Base-by-base conservation (phyloP, 2,797 vertebrate species). In the Sus cebifrons region DNA sequence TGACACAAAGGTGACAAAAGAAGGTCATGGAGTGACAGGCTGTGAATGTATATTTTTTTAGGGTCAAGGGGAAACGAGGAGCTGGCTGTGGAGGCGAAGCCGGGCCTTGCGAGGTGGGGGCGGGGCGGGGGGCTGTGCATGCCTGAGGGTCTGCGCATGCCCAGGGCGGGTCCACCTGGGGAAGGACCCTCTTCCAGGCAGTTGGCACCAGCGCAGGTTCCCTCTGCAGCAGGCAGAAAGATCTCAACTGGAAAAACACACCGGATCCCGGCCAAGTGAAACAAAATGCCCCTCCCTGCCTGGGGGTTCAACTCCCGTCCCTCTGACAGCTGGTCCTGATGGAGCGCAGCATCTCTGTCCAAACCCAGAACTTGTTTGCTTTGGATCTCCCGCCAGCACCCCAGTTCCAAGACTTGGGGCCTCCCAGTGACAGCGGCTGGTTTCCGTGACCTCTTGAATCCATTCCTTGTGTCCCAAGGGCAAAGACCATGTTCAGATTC, bases 351-450 rank as follows among this genome's bases (percentile, higher is more conserved):
- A 0, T 86, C 65, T 70, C 56, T n/a, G 81, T 94, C 89, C 92
- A 94, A 87, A 75, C 17, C 58, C 8, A 5, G 0, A 9, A 36
- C 21, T 94, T 94, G 13, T 91, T 97, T 88, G 92, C 92, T 87
- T 93, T 85, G 91, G 75, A 83, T 56, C 32, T 44, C 20, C 21
- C 25, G 71, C 56, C 2, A 29, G 18, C 29, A 84, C 75, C 92
- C 79, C 56, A 77, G 0, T 83, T 67, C 84, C 25, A 79, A 70
- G 92, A 73, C 79, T 13, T 18, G 58, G 29, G 70, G 79, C 70
- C 65, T 95, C 49, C 49, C 29, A 6, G 36, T n/a, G 68, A 95
- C 84, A 81, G 52, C 29, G 62, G 67, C 78, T 78, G 82, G 68
- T 44, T 75, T 60, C 49, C 21, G 4, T 78, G 93, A 73, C 89